Evolutionary conservation across 2,113 vertebrate species (phyloP).

Genomic region (Grantiella picta): DNA sequence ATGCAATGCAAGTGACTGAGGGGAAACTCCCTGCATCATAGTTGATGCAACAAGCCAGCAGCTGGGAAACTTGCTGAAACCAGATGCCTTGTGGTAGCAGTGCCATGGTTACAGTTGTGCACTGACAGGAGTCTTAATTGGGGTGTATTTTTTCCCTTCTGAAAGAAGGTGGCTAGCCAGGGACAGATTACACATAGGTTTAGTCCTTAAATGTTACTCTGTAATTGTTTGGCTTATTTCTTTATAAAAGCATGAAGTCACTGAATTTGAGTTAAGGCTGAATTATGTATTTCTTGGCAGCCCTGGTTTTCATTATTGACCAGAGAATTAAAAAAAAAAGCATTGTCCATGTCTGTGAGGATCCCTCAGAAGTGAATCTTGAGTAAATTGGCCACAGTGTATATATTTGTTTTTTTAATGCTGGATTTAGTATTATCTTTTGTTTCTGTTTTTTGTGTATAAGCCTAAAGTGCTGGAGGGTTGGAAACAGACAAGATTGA

Average conservation of each 20-base stretch:
- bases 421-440: background rate
- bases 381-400: background rate
- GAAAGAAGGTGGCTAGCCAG: background rate
- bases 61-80: background rate
- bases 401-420: background rate
- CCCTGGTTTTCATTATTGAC: background rate
- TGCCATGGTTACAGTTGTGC: background rate
- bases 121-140: background rate
- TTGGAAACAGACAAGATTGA: background rate
- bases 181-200: background rate
- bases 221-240: slow-evolving; percentile 4
- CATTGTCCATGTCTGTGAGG: background rate
- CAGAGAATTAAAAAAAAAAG: background rate
- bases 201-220: background rate
- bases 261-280: background rate
- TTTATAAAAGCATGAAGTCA: background rate
- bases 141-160: background rate
- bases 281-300: background rate
- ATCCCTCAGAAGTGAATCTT: background rate
- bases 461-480: background rate
- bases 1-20: background rate
- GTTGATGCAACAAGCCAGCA: background rate
- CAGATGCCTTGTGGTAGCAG: background rate
- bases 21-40: background rate
- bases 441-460: background rate